These are phyloP conservation scores for Semaprochilodus insignis DNA, from an alignment of 2,797 vertebrate species.

Conservation along the genomic window DNA sequence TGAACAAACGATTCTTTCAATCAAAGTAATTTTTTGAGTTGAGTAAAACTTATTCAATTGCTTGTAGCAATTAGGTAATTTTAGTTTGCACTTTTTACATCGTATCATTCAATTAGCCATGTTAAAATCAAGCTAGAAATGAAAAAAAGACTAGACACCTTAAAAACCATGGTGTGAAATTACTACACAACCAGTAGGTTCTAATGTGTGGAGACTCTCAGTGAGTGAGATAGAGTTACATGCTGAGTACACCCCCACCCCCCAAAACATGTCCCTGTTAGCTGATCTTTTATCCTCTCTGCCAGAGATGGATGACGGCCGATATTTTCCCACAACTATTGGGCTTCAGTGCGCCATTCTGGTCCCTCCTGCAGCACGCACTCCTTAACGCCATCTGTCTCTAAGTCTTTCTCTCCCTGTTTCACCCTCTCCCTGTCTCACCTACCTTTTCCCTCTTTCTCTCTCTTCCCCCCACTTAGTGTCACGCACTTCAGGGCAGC, in stretches of 20 bases:
- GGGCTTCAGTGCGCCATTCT: constrained; percentile 61
- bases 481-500: neutral
- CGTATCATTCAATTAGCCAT: neutral
- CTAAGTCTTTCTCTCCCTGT: neutral
- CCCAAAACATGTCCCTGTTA: constrained; percentile 49
- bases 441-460: neutral
- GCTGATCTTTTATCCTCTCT: constrained; percentile 52
- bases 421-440: no score
- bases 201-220: neutral
- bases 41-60: no score
- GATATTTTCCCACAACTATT: constrained; percentile 72
- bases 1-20: no score
- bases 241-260: constrained; percentile 10
- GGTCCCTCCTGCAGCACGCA: neutral
- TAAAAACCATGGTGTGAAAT: neutral
- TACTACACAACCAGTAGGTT: neutral
- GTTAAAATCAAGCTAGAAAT: neutral
- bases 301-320: constrained; percentile 47
- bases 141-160: neutral
- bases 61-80: no score
- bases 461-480: neutral
- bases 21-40: no score
- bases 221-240: constrained; percentile 39
- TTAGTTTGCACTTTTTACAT: no score
- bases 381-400: neutral